Conservation (phyloP, 64 coral and sea anemone species). For the Montipora cactus region DNA sequence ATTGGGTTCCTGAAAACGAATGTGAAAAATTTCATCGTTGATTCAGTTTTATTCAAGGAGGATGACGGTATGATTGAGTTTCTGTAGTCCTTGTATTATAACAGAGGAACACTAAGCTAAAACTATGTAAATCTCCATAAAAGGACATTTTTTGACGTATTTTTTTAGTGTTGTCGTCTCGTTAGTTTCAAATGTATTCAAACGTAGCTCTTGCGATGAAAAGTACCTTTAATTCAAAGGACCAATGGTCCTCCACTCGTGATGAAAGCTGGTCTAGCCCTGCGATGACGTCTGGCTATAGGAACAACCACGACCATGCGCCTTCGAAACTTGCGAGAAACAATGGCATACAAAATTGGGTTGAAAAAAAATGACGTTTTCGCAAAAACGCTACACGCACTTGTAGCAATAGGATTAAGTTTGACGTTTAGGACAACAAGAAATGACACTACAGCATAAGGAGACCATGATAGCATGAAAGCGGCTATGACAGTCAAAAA, state of each 20-base stretch:
- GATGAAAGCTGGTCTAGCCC: neutral
- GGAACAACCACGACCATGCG: neutral
- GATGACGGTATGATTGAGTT: too few relatives aligned
- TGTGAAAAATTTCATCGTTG: too few relatives aligned
- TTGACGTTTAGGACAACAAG: neutral
- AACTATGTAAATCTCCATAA: too few relatives aligned
- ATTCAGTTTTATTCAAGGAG: too few relatives aligned
- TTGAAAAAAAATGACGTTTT: slow-evolving; percentile 9
- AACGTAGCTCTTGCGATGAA: too few relatives aligned
- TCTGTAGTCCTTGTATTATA: too few relatives aligned
- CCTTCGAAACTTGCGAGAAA: slow-evolving; percentile 11
- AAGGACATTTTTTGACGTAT: too few relatives aligned
- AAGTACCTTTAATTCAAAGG: neutral
- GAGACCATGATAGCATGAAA: slow-evolving; percentile 15
- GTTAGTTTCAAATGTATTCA: too few relatives aligned
- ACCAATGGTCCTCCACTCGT: neutral
- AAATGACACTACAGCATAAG: slow-evolving; percentile 6
- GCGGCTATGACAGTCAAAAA: slow-evolving; percentile 19
- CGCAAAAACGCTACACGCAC: neutral
- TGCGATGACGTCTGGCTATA: neutral
- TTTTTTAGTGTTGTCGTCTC: too few relatives aligned
- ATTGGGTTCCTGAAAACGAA: too few relatives aligned
- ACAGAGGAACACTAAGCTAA: too few relatives aligned
- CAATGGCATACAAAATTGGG: slow-evolving; percentile 18
- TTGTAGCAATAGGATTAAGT: neutral